Conservation (phyloP, 2,888 invertebrate species). For the Hypolimnas misippus region DNA sequence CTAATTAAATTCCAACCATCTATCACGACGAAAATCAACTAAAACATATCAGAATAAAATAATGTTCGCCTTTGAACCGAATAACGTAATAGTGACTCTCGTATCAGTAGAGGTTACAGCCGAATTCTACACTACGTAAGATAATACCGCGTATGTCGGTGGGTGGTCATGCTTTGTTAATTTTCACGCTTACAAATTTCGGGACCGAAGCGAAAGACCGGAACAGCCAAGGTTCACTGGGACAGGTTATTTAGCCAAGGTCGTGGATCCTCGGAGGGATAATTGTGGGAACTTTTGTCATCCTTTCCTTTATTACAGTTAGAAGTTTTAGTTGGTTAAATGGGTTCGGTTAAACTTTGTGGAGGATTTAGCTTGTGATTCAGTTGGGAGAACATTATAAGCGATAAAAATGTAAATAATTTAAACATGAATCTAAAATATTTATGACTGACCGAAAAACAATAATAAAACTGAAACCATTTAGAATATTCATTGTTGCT, state of each 20-base stretch:
- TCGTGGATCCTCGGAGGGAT: constrained; percentile 22
- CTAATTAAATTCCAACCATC: not conserved
- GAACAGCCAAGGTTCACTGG: constrained; percentile 35
- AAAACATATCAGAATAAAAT: constrained; percentile 9
- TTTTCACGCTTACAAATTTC: constrained; percentile 42
- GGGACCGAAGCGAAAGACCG: constrained; percentile 32
- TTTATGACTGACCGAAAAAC: not conserved
- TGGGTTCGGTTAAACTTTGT: not conserved
- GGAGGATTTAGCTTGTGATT: not conserved
- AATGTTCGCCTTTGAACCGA: constrained; percentile 3
- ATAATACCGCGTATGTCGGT: constrained; percentile 35
- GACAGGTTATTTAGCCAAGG: constrained; percentile 38
- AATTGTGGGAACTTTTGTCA: constrained; percentile 23
- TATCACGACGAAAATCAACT: not conserved
- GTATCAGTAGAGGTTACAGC: constrained; percentile 24
- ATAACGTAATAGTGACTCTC: constrained; percentile 1
- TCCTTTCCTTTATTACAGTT: constrained; percentile 3
- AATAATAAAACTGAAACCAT: too few species aligned
- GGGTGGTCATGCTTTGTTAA: constrained; percentile 40
- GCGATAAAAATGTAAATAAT: too few species aligned
- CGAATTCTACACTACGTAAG: constrained; percentile 33
- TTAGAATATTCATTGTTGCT: too few species aligned
- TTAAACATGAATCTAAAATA: not conserved
- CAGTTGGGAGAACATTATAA: not conserved
- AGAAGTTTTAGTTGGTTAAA: not conserved